Conservation (phyloP, 2,888 invertebrate species). For the Ditula angustiorana region DNA sequence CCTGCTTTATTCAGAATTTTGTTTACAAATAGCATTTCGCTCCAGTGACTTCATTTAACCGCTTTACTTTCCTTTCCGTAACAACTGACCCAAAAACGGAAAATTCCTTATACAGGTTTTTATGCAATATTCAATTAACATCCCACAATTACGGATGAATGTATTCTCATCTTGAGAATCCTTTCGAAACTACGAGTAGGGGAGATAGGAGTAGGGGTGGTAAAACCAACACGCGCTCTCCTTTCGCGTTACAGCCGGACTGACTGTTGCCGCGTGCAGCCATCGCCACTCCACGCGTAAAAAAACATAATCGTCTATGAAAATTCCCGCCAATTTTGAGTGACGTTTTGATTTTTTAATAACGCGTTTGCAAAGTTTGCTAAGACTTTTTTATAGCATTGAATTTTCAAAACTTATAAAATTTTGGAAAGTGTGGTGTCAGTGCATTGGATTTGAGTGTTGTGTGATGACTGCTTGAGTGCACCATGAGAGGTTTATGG, state of each 20-base stretch:
- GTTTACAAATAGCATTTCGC: slow-evolving; percentile 14
- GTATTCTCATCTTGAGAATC: slow-evolving; percentile 67
- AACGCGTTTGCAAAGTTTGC: slow-evolving; percentile 27
- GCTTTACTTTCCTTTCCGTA: slow-evolving; percentile 42
- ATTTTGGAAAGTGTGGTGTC: slow-evolving; percentile 57
- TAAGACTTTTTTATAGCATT: not conserved
- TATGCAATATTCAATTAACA: slow-evolving; percentile 72
- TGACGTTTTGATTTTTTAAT: slow-evolving; percentile 36
- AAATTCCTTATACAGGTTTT: slow-evolving; percentile 51
- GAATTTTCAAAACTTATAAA: slow-evolving; percentile 32
- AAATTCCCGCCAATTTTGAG: slow-evolving; percentile 37
- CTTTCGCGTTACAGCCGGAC: slow-evolving; percentile 69
- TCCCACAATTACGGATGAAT: slow-evolving; percentile 56
- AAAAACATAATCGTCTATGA: slow-evolving; percentile 47
- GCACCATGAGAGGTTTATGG: slow-evolving; percentile 79
- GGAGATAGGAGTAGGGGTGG: slow-evolving; percentile 79
- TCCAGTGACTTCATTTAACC: slow-evolving; percentile 27
- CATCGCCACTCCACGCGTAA: slow-evolving; percentile 55
- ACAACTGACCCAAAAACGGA: slow-evolving; percentile 51
- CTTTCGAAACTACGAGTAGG: slow-evolving; percentile 80
- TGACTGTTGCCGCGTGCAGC: slow-evolving; percentile 69
- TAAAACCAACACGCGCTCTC: slow-evolving; percentile 74
- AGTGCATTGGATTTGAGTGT: slow-evolving; percentile 58
- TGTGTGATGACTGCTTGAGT: slow-evolving; percentile 81
- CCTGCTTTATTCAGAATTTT: not conserved